Conservation (phyloP, 2,888 invertebrate species). For the Pherbina coryleti region DNA sequence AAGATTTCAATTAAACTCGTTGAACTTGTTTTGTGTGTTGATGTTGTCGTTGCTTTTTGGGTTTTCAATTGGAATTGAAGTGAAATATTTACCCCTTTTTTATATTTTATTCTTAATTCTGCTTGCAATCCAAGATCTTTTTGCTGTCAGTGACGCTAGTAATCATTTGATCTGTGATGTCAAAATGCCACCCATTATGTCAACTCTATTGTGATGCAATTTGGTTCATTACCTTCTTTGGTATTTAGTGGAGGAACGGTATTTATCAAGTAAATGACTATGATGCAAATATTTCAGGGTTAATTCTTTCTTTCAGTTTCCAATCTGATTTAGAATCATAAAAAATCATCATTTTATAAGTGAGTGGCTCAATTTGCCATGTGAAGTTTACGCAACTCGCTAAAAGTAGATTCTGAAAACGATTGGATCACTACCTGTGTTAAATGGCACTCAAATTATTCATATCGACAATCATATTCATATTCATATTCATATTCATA, state of each 20-base stretch:
- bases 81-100: slow-evolving; percentile 40
- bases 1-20: slow-evolving; percentile 30
- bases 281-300: no score
- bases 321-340: no score
- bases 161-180: slow-evolving; percentile 28
- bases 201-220: slow-evolving; percentile 32
- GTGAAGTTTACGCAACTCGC: no score
- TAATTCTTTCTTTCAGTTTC: no score
- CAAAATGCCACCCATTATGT: slow-evolving; percentile 36
- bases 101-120: neutral
- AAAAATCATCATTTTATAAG: no score
- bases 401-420: no score
- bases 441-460: no score
- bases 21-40: slow-evolving; percentile 15
- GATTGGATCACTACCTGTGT: no score
- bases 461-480: no score
- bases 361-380: no score
- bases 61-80: slow-evolving; percentile 25
- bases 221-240: slow-evolving; percentile 10
- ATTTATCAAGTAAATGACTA: neutral
- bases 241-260: slow-evolving; percentile 14
- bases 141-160: neutral
- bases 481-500: no score
- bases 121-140: neutral
- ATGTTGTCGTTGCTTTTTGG: neutral